These are phyloP conservation scores for Mystacornis crossleyi DNA, from an alignment of 2,113 vertebrate species.

Conservation along the genomic window DNA sequence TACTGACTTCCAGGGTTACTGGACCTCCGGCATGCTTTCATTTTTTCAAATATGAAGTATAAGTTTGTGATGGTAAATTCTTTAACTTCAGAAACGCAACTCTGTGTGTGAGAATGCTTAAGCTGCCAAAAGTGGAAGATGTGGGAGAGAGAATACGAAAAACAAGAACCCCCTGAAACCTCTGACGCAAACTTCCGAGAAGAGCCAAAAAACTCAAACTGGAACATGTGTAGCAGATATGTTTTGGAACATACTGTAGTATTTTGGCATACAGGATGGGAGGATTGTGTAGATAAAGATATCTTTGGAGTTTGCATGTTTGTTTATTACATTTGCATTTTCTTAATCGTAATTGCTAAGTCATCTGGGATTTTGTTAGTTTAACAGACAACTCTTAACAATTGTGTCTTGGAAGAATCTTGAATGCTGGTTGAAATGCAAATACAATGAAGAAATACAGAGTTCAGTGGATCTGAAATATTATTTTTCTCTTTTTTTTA, in stretches of 20 bases:
- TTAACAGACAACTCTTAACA: neutral
- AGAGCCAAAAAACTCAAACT: conserved; percentile 1
- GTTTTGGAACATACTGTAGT: neutral
- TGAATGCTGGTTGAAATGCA: neutral
- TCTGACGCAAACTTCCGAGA: conserved; percentile 34
- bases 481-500: neutral
- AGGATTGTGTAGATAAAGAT: conserved; percentile 36
- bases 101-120: neutral
- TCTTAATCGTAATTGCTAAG: neutral
- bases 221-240: neutral
- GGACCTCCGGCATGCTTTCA: neutral
- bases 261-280: conserved; percentile 36
- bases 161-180: neutral
- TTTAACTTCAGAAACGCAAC: neutral
- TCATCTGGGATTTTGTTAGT: neutral
- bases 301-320: conserved; percentile 23
- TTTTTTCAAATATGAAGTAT: neutral
- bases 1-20: neutral
- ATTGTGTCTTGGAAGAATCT: neutral
- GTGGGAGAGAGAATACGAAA: neutral
- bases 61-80: neutral
- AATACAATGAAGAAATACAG: neutral
- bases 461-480: neutral
- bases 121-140: conserved; percentile 5
- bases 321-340: conserved; percentile 22